Evolutionary conservation across 2,113 vertebrate genomes (phyloP), one percentile per base, ranked within the genome.

Genomic region (Leuciscus idus): DNA sequence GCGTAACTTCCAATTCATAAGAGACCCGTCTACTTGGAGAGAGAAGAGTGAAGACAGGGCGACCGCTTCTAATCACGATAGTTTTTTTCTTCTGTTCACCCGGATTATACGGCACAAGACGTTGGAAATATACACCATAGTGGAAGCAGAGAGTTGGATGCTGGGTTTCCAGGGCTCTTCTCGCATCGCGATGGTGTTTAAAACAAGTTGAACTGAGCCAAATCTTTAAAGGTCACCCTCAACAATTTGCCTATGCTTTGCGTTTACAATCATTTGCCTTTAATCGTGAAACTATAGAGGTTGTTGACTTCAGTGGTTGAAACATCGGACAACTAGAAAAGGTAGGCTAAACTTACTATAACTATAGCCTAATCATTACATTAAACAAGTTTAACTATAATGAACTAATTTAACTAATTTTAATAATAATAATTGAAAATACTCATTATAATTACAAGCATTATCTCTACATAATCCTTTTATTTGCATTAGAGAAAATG

Each of bases 1-100:
- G 76, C 48, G 4, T 64, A 89, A 89, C 86, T 89, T 89, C 70
- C 23, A 85, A 43, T 70, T 84, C 43, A 36, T 28, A 81, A 81
- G 84, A 86, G 55, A 72, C 64, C 59, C 43, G n/a, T 84, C 33
- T 84, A 52, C 66, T 36, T 43, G 84, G 62, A 85, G 13, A 26
- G 78, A 84, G 36, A 73, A 43, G 83, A 61, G 55, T 75, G 85
- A 83, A 66, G 80, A 52, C 33, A 73, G 52, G 36, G 74, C 57
- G 13, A 46, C 33, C 30, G 30, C 62, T 10, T 30, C 70, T 59
- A 43, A 43, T 66, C 77, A 19, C 39, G 9, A 48, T 48, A 70
- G 48, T 72, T 70, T 61, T 74, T 50, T 46, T 68, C 59, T 50
- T 74, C 61, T 77, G 4, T 66, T 28, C 55, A 81, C 13, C 48